These are phyloP conservation scores for Laterallus jamaicensis DNA, from an alignment of 2,113 vertebrate species.

Conservation along the genomic window DNA sequence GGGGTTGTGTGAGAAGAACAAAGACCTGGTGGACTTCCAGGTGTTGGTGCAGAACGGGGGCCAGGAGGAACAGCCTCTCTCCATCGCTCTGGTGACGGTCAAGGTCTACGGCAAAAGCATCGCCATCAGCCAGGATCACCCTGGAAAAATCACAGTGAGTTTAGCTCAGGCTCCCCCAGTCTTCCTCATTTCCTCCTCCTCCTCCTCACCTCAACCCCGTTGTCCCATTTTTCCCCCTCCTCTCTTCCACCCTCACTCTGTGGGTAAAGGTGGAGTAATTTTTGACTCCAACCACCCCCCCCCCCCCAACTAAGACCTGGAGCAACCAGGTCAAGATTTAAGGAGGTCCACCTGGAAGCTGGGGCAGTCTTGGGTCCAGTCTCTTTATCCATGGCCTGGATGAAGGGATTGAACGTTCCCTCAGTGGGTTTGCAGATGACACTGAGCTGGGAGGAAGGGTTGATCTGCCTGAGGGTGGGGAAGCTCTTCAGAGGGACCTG, in stretches of 20 bases:
- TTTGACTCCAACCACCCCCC: rapidly evolving
- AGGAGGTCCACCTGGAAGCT: too few relatives aligned
- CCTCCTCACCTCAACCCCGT: background rate
- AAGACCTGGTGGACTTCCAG: slow-evolving; percentile 67
- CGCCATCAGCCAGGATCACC: slow-evolving; percentile 35
- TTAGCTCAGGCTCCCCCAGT: rapidly evolving
- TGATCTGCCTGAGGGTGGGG: too few relatives aligned
- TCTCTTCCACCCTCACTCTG: background rate
- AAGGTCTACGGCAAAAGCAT: slow-evolving; percentile 64
- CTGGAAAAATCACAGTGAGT: slow-evolving; percentile 51
- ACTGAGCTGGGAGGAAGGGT: too few relatives aligned
- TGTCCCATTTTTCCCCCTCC: background rate
- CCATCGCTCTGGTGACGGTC: slow-evolving; percentile 66
- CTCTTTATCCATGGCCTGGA: too few relatives aligned
- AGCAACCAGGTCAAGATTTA: too few relatives aligned
- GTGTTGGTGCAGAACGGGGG: slow-evolving; percentile 74
- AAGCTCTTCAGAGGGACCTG: too few relatives aligned
- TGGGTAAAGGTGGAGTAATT: too few relatives aligned
- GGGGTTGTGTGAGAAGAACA: slow-evolving; percentile 27
- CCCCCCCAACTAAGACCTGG: rapidly evolving
- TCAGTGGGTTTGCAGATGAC: too few relatives aligned
- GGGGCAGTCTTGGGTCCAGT: too few relatives aligned
- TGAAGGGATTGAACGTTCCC: too few relatives aligned
- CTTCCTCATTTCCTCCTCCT: background rate
- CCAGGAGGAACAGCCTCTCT: background rate